Conservation (phyloP, 2,113 vertebrate genomes). For the Trochalopteron elliotii region DNA sequence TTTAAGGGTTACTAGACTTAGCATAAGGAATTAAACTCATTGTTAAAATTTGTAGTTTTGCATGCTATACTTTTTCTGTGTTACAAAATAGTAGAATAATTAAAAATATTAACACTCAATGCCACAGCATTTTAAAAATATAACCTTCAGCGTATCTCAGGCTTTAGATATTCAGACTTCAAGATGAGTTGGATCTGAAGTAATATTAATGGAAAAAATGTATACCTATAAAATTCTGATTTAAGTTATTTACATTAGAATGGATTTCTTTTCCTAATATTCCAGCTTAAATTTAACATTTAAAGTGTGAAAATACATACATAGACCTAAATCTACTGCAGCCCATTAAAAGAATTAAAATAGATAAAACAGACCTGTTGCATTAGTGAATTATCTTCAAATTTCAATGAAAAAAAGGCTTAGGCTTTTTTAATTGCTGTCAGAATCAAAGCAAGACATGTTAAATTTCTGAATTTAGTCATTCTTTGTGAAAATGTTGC, state of each 20-base stretch:
- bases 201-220: not conserved
- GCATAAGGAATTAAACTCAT: not conserved
- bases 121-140: not conserved
- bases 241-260: not conserved
- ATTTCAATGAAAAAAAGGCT: not conserved
- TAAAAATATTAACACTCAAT: not conserved
- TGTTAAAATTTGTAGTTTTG: not conserved
- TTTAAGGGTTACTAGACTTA: not conserved
- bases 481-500: conserved; percentile 40
- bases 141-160: not conserved
- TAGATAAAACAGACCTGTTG: not conserved
- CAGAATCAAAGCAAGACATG: conserved; percentile 4
- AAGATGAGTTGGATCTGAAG: not conserved
- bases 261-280: not conserved
- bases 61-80: not conserved
- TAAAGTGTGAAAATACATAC: not conserved
- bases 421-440: conserved; percentile 18
- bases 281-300: not conserved
- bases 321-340: not conserved
- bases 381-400: not conserved
- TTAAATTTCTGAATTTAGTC: conserved; percentile 8
- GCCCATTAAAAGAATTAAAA: not conserved
- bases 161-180: not conserved
- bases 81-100: not conserved
- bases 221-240: not conserved